Evolutionary conservation across 2,113 vertebrate species (phyloP), one percentile per base, ranked within the genome.

Genomic region (Percopsis transmontana): DNA sequence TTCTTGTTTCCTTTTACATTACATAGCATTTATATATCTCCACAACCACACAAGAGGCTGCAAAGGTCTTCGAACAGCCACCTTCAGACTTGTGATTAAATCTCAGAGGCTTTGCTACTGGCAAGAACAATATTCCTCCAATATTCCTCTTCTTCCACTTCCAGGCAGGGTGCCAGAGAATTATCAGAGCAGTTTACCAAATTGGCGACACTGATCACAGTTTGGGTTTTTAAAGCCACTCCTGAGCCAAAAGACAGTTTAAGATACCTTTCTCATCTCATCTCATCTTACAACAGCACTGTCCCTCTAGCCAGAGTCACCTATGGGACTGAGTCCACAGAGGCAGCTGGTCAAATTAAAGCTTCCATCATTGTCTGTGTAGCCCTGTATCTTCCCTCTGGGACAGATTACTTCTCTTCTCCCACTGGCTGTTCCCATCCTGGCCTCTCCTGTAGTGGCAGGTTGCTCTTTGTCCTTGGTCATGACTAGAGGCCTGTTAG

Each of bases 41-140:
- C 27, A n/a, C 27, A 33, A 33, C 5, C 27, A 33, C 27, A 2
- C 27, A 7, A 33, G 27, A 6, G 27, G 27, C 27, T 7, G 8
- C 27, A 33, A 33, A 33, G 27, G 27, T 33, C 27, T 33, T 33
- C 27, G 11, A 13, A 45, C 9, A 10, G 6, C 11, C 11, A 16
- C 42, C 42, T 45, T 45, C 15, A 45, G 42, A 45, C 15, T 45
- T 45, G 3, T 12, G 42, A 14, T 14, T 14, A 45, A 45, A 45
- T 45, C 9, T 45, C 15, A 45, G 12, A 45, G 61, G 61, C 61
- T 68, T 21, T 42, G 71, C 62, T 50, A 77, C 54, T 18, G 51
- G 7, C 20, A 38, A 42, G 68, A 80, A 83, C 81, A 72, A 85
- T 85, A 83, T 50, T 59, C 39, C 67, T 65, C 64, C 81, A 82